Evolutionary conservation across 2,888 invertebrate species (phyloP).

Genomic region (Mesopsocus fuscifrons): DNA sequence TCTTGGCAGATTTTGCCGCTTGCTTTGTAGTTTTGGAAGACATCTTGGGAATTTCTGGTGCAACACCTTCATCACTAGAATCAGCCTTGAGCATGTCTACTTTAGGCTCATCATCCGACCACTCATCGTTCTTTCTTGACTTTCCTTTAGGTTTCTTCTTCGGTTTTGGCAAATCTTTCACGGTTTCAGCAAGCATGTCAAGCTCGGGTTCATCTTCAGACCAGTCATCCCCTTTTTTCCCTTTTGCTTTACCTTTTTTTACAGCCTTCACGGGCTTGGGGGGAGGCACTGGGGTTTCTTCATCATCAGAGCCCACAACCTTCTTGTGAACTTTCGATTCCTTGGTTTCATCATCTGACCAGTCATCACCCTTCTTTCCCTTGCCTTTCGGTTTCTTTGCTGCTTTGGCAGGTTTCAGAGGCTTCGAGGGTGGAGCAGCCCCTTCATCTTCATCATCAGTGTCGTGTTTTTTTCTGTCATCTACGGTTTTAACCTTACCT

Average conservation of each 20-base stretch:
- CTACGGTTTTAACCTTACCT: not conserved
- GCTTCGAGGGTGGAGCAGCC: constrained; percentile 16
- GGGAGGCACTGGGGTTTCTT: constrained; percentile 22
- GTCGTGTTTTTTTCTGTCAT: too few relatives aligned
- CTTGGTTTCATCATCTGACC: constrained; percentile 20
- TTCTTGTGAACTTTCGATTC: constrained; percentile 15
- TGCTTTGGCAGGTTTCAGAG: constrained; percentile 16
- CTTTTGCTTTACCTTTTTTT: constrained; percentile 34
- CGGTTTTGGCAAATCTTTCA: constrained; percentile 14
- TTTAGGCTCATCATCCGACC: constrained; percentile 17
- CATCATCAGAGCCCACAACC: constrained; percentile 17
- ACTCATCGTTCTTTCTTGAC: constrained; percentile 15
- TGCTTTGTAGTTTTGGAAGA: not conserved
- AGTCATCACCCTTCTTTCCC: constrained; percentile 17
- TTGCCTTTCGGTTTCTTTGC: constrained; percentile 16
- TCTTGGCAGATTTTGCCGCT: not conserved
- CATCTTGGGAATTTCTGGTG: constrained; percentile 17
- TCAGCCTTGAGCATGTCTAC: constrained; percentile 19
- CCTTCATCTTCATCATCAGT: constrained; percentile 18
- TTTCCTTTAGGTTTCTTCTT: constrained; percentile 16
- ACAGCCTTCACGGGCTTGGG: constrained; percentile 30
- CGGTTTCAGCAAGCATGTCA: constrained; percentile 21
- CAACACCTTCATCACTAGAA: constrained; percentile 21
- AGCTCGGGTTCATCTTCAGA: constrained; percentile 34
- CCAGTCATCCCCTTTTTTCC: constrained; percentile 31